phyloP scores from a whole-genome alignment of 1,140 invertebrate species.

The Pantala flavescens region DNA sequence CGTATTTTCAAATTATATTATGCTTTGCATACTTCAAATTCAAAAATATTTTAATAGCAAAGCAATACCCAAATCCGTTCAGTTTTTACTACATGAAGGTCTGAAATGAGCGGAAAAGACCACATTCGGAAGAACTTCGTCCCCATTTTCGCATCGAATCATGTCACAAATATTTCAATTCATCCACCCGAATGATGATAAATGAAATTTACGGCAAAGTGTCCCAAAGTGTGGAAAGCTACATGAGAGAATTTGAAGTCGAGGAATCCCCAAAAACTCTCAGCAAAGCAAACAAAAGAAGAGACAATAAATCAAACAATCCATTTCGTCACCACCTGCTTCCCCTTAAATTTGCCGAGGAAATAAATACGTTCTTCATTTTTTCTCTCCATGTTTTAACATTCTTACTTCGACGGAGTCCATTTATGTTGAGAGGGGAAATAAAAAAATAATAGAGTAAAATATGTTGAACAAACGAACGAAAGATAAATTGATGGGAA shows the following conservation, averaged over 20 bases:
- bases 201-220: too few species aligned
- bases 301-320: conserved; percentile 10
- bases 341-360: background rate
- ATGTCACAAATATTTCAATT: too few species aligned
- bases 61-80: too few species aligned
- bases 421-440: background rate
- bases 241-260: background rate
- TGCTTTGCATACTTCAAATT: too few species aligned
- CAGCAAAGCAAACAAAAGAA: conserved; percentile 7
- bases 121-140: too few species aligned
- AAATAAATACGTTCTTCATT: conserved; percentile 4
- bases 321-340: background rate
- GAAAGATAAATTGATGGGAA: conserved; percentile 7
- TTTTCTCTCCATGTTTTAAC: conserved; percentile 7
- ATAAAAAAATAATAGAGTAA: background rate
- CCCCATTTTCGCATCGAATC: too few species aligned
- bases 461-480: background rate
- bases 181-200: too few species aligned
- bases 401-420: conserved; percentile 1
- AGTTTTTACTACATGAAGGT: too few species aligned
- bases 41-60: too few species aligned
- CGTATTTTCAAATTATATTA: too few species aligned
- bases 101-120: too few species aligned
- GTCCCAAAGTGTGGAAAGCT: background rate
- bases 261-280: background rate